Base-by-base conservation (phyloP, 2,113 vertebrate genomes). In the Eonycteris spelaea region DNA sequence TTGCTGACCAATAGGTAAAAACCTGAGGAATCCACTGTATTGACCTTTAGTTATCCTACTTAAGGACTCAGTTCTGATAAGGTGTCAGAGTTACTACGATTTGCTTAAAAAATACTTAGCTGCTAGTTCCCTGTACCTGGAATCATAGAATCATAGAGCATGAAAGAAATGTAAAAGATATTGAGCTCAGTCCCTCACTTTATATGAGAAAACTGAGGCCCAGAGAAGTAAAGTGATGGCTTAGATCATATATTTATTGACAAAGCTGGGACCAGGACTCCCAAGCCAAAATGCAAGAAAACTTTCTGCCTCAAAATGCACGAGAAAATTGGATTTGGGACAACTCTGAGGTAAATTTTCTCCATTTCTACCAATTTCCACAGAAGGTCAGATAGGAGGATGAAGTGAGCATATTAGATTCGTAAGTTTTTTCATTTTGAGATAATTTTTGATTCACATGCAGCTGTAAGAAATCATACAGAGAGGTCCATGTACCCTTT, bases 201-300 rank as follows among this genome's bases (percentile, higher is more conserved):
- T 94, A 70, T 28, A 18, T 65, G 38, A 86, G 83, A 91, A 95
- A 91, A 74, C 51, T 84, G 77, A 94, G 65, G 14, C 19, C 67
- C 67, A 90, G 75, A 82, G n/a, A 89, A 89, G 10, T 90, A 91
- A 94, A 79, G 11, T 90, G 40, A 68, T 33, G 21, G n/a, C 21
- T 80, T 93, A 61, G 24, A 48, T 82, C 22, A 93, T 70, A 97
- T 14, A 48, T 68, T 92, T 87, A 85, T 65, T 94, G 53, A 28
- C 11, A 84, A 90, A 74, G 4, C 18, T 90, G 40, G 59, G 22
- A 38, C 22, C 89, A 61, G 48, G 53, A 73, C 11, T 65, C 7
- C 24, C 73, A 57, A 53, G 61, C 30, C 12, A 51, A 96, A 86
- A 61, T 73, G 40, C 16, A 86, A 94, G n/a, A 88, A 57, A 63